Conservation (phyloP, 2,888 invertebrate species). For the Tenthredo distinguenda region DNA sequence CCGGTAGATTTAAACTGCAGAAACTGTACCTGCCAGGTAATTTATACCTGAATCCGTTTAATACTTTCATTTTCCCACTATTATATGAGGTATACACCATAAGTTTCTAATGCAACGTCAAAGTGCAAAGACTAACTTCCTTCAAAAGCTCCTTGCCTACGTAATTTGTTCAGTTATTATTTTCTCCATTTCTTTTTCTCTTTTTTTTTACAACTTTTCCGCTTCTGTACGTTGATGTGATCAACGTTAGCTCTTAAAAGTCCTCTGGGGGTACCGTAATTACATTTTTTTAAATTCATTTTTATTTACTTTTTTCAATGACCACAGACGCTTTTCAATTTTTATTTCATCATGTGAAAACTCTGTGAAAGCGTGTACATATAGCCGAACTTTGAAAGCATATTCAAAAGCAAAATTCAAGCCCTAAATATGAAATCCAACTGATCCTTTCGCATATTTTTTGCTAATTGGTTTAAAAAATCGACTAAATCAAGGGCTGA, state of each 20-base stretch:
- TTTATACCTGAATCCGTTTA: slow-evolving; percentile 8
- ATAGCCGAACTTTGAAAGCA: neutral
- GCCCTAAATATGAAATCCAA: neutral
- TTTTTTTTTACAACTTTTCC: neutral
- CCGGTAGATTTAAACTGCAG: slow-evolving; percentile 2
- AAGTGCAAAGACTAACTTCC: slow-evolving; percentile 5
- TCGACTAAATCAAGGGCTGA: neutral
- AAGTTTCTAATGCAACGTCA: slow-evolving; percentile 1
- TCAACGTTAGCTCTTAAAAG: neutral
- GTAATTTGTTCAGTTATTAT: neutral
- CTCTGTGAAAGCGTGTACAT: neutral
- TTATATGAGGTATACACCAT: neutral
- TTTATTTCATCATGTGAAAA: neutral
- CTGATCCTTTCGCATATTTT: neutral
- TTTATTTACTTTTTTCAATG: slow-evolving; percentile 2
- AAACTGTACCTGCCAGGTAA: neutral
- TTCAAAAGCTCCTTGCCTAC: neutral
- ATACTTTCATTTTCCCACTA: neutral
- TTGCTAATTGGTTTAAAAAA: neutral
- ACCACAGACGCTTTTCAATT: neutral
- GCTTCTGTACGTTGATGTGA: neutral
- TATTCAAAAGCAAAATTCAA: neutral
- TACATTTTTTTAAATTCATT: neutral
- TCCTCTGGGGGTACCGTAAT: neutral
- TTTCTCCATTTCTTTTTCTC: neutral